These are phyloP conservation scores for Cylloceria caligata DNA, from an alignment of 2,888 invertebrate species.

Conservation along the genomic window DNA sequence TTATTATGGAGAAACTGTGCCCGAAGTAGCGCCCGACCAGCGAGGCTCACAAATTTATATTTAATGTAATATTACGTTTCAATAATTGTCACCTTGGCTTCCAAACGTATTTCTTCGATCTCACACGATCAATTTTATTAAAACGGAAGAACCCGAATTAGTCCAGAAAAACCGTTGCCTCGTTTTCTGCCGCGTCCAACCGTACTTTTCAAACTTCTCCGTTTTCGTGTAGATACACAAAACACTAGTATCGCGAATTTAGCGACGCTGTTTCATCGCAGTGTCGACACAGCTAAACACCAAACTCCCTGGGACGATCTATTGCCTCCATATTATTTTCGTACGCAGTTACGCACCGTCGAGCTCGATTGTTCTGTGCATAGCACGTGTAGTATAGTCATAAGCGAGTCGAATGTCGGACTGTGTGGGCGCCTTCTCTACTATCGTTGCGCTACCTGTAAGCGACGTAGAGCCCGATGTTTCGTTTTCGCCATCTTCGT, in stretches of 20 bases:
- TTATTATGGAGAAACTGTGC: neutral
- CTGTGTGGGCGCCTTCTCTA: too few relatives aligned
- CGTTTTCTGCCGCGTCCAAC: neutral
- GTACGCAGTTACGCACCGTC: too few relatives aligned
- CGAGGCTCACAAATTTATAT: conserved; percentile 6
- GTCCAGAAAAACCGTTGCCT: neutral
- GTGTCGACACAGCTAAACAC: neutral
- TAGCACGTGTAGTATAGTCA: too few relatives aligned
- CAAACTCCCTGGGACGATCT: neutral
- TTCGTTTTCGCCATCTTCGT: too few relatives aligned
- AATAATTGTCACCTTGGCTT: neutral
- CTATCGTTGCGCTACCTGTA: too few relatives aligned
- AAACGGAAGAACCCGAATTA: neutral
- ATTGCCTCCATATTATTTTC: too few relatives aligned
- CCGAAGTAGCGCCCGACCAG: conserved; percentile 3
- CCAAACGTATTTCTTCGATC: neutral
- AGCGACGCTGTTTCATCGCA: neutral
- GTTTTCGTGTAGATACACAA: too few relatives aligned
- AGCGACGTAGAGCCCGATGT: too few relatives aligned
- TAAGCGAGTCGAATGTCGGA: too few relatives aligned
- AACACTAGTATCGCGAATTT: neutral
- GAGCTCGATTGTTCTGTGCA: too few relatives aligned
- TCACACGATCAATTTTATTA: neutral
- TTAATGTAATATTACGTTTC: neutral
- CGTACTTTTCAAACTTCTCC: conserved; percentile 13